Conservation (phyloP, 2,888 invertebrate genomes). For the Embidobia sp. region DNA sequence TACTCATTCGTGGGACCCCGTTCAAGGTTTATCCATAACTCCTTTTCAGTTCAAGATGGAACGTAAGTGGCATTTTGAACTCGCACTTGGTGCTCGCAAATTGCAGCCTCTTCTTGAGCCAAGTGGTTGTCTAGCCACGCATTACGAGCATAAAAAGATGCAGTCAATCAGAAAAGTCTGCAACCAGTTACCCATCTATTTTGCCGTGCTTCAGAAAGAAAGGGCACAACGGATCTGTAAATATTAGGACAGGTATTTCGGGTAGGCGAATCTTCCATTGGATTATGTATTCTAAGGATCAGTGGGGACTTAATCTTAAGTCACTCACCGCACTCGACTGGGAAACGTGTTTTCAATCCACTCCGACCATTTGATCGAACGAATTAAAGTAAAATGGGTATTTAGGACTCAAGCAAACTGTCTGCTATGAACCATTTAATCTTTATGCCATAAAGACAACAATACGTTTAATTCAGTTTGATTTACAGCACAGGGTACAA, state of each 20-base stretch:
- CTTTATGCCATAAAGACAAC: no score
- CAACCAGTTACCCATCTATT: slow-evolving; percentile 34
- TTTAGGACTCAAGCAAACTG: no score
- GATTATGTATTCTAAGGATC: slow-evolving; percentile 47
- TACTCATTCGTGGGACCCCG: slow-evolving; percentile 46
- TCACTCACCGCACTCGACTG: slow-evolving; percentile 24
- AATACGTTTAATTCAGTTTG: no score
- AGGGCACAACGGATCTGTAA: slow-evolving; percentile 51
- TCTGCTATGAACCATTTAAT: no score
- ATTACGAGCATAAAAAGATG: slow-evolving; percentile 64
- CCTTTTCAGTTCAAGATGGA: slow-evolving; percentile 37
- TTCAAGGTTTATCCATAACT: slow-evolving; percentile 46
- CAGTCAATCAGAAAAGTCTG: slow-evolving; percentile 62
- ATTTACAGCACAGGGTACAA: no score
- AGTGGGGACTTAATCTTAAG: slow-evolving; percentile 40
- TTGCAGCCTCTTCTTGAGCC: slow-evolving; percentile 63
- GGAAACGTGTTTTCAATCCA: slow-evolving; percentile 16
- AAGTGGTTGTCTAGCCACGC: slow-evolving; percentile 64
- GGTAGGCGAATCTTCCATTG: slow-evolving; percentile 36
- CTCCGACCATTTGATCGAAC: slow-evolving; percentile 15
- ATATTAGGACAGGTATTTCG: slow-evolving; percentile 65
- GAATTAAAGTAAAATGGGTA: background rate
- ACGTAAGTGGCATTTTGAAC: slow-evolving; percentile 62
- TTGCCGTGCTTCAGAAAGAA: slow-evolving; percentile 39
- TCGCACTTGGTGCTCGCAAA: slow-evolving; percentile 61